Conservation (phyloP, 2,888 invertebrate species). For the Neria commutata region DNA sequence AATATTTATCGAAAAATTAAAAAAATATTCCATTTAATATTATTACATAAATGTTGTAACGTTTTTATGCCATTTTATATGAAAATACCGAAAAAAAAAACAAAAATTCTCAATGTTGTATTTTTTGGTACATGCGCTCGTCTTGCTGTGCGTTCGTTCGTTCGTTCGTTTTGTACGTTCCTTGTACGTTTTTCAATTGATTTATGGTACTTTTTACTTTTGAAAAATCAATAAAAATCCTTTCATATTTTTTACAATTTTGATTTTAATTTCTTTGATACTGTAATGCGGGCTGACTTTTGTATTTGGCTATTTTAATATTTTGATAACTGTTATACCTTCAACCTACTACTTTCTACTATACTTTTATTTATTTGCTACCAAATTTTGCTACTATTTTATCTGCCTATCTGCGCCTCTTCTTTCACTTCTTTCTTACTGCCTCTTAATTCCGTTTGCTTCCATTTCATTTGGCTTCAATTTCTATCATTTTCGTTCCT, state of each 20-base stretch:
- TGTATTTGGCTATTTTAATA: conserved; percentile 21
- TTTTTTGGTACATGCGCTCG: conserved; percentile 43
- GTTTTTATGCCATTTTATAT: conserved; percentile 31
- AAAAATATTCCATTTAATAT: conserved; percentile 32
- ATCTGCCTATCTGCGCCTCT: no score
- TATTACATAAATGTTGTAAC: conserved; percentile 48
- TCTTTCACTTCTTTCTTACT: neutral
- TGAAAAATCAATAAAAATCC: conserved; percentile 21
- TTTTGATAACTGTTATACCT: neutral
- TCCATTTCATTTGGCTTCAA: conserved; percentile 20
- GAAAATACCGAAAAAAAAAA: conserved; percentile 28
- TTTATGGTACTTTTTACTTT: conserved; percentile 29
- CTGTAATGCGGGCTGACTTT: conserved; percentile 37
- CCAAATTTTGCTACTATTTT: no score
- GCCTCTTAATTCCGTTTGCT: conserved; percentile 15
- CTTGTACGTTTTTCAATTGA: conserved; percentile 18
- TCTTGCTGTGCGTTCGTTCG: conserved; percentile 33
- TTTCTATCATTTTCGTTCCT: conserved; percentile 8
- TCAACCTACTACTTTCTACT: neutral
- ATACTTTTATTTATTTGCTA: neutral
- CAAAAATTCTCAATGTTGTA: conserved; percentile 49
- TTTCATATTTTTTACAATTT: conserved; percentile 28
- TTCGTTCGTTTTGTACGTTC: conserved; percentile 11
- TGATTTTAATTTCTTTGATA: conserved; percentile 26
- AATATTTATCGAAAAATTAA: conserved; percentile 8